Percentiles rank a stretch among this genome's conserved stretches.
These are phyloP conservation scores for Narcine bancroftii DNA, from an alignment of 2,113 vertebrate species.

Conservation along the genomic window DNA sequence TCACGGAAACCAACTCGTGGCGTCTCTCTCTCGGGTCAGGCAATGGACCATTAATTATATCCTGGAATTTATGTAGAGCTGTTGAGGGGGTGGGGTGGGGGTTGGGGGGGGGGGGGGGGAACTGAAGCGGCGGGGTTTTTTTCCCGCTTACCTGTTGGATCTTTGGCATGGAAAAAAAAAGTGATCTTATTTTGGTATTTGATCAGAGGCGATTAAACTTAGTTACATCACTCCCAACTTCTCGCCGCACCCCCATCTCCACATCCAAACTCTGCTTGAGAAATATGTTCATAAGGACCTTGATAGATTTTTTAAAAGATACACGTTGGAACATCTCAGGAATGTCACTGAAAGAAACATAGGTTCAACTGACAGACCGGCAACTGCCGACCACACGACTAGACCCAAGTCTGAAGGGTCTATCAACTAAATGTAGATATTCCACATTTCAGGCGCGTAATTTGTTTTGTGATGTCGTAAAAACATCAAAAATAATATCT, in stretches of 20 bases:
- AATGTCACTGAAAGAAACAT: too few species aligned
- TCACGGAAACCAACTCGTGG: conserved; percentile 48
- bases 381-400: background rate
- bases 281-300: conserved; percentile 39
- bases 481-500: background rate
- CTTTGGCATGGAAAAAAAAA: conserved; percentile 40
- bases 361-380: background rate
- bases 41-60: conserved; percentile 63
- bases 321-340: conserved; percentile 25
- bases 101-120: too few species aligned
- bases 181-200: conserved; percentile 20
- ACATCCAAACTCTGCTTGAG: background rate
- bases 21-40: conserved; percentile 51
- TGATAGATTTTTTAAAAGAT: conserved; percentile 42
- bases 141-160: conserved; percentile 60
- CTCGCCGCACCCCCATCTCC: background rate
- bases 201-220: background rate
- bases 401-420: background rate
- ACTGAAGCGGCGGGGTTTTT: background rate
- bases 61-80: conserved; percentile 42
- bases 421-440: background rate
- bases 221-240: background rate
- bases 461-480: background rate
- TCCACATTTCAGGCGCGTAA: background rate
- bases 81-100: too few species aligned